phyloP scores from a whole-genome alignment of 2,888 invertebrate genomes.

The Lasioglossum villosulum region DNA sequence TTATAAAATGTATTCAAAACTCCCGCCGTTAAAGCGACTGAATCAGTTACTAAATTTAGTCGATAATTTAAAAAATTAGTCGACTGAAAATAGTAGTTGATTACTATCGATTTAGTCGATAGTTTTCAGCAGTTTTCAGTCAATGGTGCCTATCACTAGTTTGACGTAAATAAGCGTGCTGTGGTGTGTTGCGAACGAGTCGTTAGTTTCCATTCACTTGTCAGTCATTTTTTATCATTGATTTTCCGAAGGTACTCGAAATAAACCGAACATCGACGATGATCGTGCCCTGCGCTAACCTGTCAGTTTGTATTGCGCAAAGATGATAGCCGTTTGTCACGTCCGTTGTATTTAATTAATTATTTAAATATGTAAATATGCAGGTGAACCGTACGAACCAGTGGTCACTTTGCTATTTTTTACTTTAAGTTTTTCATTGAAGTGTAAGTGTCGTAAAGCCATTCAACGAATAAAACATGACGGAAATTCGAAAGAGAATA shows the following conservation, averaged over 20 bases:
- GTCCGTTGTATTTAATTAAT: constrained; percentile 74
- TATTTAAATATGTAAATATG: constrained; percentile 80
- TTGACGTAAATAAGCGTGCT: neutral
- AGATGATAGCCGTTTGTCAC: constrained; percentile 74
- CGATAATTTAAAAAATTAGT: too few relatives aligned
- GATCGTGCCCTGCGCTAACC: constrained; percentile 61
- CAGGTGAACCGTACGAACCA: constrained; percentile 62
- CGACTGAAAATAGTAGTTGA: too few relatives aligned
- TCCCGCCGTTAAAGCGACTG: too few relatives aligned
- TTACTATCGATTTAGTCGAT: too few relatives aligned
- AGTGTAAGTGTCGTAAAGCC: constrained; percentile 33
- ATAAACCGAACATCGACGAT: constrained; percentile 67
- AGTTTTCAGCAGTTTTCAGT: too few relatives aligned
- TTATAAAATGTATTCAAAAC: too few relatives aligned
- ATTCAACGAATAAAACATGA: constrained; percentile 73
- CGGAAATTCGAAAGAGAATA: constrained; percentile 81
- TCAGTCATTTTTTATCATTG: constrained; percentile 67
- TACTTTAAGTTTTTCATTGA: constrained; percentile 52
- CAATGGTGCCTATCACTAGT: too few relatives aligned
- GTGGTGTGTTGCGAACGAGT: neutral
- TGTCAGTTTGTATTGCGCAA: constrained; percentile 67
- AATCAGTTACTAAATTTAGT: too few relatives aligned
- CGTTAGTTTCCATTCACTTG: constrained; percentile 21
- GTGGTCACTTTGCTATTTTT: constrained; percentile 69
- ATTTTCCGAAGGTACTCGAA: constrained; percentile 73